A percentile compares a stretch with the other conserved stretches of the same genome.
Evolutionary conservation across 1,140 invertebrate species (phyloP).

Genomic region (Formica exsecta): DNA sequence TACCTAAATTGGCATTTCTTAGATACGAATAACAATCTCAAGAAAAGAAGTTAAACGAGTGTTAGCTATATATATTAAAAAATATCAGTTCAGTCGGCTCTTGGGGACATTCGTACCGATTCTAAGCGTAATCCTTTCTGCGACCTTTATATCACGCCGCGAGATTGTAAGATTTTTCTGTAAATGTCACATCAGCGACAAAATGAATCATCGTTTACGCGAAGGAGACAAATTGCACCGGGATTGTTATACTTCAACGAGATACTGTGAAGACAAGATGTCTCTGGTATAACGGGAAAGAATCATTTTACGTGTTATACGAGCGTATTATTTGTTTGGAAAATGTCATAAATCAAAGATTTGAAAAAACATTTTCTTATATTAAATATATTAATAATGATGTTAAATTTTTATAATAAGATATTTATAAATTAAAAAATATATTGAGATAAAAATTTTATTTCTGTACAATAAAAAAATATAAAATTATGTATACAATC

Average conservation of each 20-base stretch:
- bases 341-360: conserved; percentile 9
- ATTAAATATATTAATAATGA: neutral
- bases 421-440: neutral
- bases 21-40: neutral
- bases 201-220: conserved; percentile 62
- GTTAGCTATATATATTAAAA: conserved; percentile 8
- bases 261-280: conserved; percentile 42
- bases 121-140: conserved; percentile 18
- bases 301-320: conserved; percentile 6
- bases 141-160: neutral
- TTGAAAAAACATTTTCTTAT: neutral
- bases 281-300: conserved; percentile 15
- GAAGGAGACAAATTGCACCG: conserved; percentile 60
- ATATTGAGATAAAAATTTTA: neutral
- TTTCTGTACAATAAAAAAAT: neutral
- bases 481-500: neutral
- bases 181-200: conserved; percentile 59
- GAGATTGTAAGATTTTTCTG: conserved; percentile 57
- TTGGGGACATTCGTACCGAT: neutral
- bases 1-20: neutral
- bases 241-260: conserved; percentile 50
- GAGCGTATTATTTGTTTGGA: neutral
- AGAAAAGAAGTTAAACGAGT: neutral
- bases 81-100: neutral
- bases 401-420: neutral